Base-by-base conservation (phyloP, 2,113 vertebrate genomes). In the Nansenia antarctica region DNA sequence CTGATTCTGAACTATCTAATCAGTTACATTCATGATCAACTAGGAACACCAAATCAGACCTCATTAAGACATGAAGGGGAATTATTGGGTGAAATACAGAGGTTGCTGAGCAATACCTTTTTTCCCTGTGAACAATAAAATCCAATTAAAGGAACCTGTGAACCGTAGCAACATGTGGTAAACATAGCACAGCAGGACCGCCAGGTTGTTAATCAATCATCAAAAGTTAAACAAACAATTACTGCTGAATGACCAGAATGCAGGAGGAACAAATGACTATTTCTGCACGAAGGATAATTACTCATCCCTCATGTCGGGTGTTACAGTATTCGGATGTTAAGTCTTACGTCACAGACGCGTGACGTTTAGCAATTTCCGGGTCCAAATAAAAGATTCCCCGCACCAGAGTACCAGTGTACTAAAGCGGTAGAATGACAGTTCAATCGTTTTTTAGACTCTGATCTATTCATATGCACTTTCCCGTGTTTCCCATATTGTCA, bases 211-310 rank as follows among this genome's bases (percentile, higher is more conserved):
- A 81, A 85, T 89, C 84, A 78, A 74, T 86, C 85, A 87, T 69
- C 73, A 82, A 72, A 85, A 85, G 73, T 84, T 83, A 84, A 86
- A 85, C 82, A 88, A 86, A 89, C 80, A 87, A 84, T 88, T 85
- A 82, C 76, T 75, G 82, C 74, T 86, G 84, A 90, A 86, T n/a
- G n/a, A n/a, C n/a, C 84, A 80, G 86, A 85, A 86, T 82, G 77
- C 82, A 76, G 69, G 45, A 87, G 22, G 29, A 29, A 85, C 71
- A 88, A 84, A 88, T 83, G 82, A 78, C 73, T 74, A 83, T 83
- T 82, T 83, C 82, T 89, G 82, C n/a, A n/a, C n/a, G n/a, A n/a
- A n/a, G n/a, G n/a, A n/a, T n/a, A n/a, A n/a, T n/a, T n/a, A n/a
- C n/a, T n/a, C n/a, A n/a, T n/a, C n/a, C n/a, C n/a, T n/a, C n/a